These are phyloP conservation scores for Kryphioiulus occultus DNA, from an alignment of 2,888 invertebrate genomes.

Conservation along the genomic window DNA sequence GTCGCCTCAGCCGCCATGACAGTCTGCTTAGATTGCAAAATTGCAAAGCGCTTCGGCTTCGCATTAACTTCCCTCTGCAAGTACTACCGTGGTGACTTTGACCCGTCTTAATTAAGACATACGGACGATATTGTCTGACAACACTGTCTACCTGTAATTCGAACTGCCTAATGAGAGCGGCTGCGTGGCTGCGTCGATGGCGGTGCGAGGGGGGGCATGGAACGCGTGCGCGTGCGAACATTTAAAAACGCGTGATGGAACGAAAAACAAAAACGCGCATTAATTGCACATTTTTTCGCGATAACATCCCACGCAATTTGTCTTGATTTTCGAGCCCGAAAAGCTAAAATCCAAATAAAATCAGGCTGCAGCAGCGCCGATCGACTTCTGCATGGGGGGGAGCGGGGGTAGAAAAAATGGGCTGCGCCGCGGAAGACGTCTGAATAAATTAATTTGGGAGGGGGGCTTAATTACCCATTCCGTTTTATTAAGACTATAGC, in stretches of 20 bases:
- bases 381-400: neutral
- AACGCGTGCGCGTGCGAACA: neutral
- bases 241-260: neutral
- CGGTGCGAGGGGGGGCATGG: neutral
- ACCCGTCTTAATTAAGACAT: conserved; percentile 47
- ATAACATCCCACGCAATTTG: too few relatives aligned
- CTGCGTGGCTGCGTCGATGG: neutral
- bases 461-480: conserved; percentile 43
- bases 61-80: too few relatives aligned
- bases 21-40: too few relatives aligned
- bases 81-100: conserved; percentile 29
- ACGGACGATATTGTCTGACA: conserved; percentile 50
- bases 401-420: conserved; percentile 26
- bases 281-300: too few relatives aligned
- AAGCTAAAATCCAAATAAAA: too few relatives aligned
- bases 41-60: too few relatives aligned
- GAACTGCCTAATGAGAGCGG: neutral
- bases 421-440: neutral
- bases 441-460: conserved; percentile 31
- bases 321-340: too few relatives aligned
- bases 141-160: conserved; percentile 49
- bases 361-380: too few relatives aligned
- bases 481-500: conserved; percentile 42
- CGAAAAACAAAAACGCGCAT: neutral
- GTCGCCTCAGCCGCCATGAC: too few relatives aligned